phyloP scores from a whole-genome alignment of 2,888 invertebrate species.

The Dioctria linearis region DNA sequence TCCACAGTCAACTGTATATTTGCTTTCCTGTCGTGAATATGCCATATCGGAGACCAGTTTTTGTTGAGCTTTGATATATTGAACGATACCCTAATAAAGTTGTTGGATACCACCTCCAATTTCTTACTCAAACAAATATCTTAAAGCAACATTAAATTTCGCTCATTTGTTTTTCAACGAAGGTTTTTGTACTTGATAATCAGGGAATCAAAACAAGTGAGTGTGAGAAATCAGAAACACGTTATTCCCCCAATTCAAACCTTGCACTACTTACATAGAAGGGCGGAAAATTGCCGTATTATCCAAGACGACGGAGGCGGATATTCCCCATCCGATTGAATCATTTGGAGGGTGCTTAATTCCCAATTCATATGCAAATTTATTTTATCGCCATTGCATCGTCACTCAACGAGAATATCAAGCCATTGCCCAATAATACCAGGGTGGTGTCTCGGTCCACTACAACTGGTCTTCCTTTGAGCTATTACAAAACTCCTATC shows the following conservation, averaged over 20 bases:
- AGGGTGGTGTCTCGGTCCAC: slow-evolving; percentile 26
- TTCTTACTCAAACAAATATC: slow-evolving; percentile 21
- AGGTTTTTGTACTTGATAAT: slow-evolving; percentile 33
- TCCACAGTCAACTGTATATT: neutral
- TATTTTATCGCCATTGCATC: slow-evolving; percentile 69
- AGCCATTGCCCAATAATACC: slow-evolving; percentile 47
- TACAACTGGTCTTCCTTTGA: neutral
- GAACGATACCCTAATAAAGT: neutral
- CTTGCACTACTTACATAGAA: slow-evolving; percentile 28
- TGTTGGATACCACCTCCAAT: neutral
- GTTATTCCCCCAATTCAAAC: slow-evolving; percentile 31
- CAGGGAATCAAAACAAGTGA: slow-evolving; percentile 34
- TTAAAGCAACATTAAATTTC: slow-evolving; percentile 11
- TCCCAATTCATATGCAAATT: slow-evolving; percentile 72
- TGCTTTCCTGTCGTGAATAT: slow-evolving; percentile 3
- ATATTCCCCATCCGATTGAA: slow-evolving; percentile 40
- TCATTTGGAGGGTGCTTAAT: slow-evolving; percentile 64
- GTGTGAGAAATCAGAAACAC: slow-evolving; percentile 15
- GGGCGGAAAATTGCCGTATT: slow-evolving; percentile 42
- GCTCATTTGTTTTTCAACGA: slow-evolving; percentile 24
- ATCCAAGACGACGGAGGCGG: slow-evolving; percentile 24
- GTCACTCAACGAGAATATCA: slow-evolving; percentile 55
- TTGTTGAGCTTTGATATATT: slow-evolving; percentile 41
- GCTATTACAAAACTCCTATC: slow-evolving; percentile 17
- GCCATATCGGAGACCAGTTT: slow-evolving; percentile 30